These are phyloP conservation scores for Leptonema lineaticorne DNA, from an alignment of 1,140 invertebrate species.

Conservation along the genomic window DNA sequence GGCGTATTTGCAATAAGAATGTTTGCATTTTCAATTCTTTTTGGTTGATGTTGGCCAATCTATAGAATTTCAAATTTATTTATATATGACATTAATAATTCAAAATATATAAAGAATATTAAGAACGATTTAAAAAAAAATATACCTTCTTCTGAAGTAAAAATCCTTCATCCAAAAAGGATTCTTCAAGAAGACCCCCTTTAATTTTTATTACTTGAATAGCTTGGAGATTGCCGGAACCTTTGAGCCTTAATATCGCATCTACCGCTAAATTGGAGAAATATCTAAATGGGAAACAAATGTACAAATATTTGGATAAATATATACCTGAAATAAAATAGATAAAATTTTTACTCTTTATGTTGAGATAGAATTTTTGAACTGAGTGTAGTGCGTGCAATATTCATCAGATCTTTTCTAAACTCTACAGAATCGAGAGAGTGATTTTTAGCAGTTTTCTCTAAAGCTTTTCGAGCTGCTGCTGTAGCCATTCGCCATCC, in stretches of 20 bases:
- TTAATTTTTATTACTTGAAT: constrained; percentile 98
- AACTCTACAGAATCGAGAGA: constrained; percentile 79
- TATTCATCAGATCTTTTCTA: constrained; percentile 89
- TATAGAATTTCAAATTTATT: too few species aligned
- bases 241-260: constrained; percentile 92
- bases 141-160: constrained; percentile 89
- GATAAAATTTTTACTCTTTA: constrained; percentile 68
- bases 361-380: constrained; percentile 98
- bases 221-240: constrained; percentile 90
- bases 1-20: constrained; percentile 99
- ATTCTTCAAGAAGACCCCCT: constrained; percentile 89
- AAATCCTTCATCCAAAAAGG: constrained; percentile 98
- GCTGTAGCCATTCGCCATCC: constrained; percentile 90
- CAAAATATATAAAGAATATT: too few species aligned
- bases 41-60: constrained; percentile 91
- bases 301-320: constrained; percentile 17
- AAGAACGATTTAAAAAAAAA: constrained; percentile 53
- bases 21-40: constrained; percentile 86
- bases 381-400: constrained; percentile 95
- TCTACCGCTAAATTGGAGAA: constrained; percentile 95
- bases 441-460: constrained; percentile 77
- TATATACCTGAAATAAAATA: background rate
- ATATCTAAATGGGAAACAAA: constrained; percentile 56
- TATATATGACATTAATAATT: too few species aligned
- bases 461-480: constrained; percentile 81